phyloP scores from a whole-genome alignment of 92 coral and sea anemone species.

The Galaxea fascicularis region DNA sequence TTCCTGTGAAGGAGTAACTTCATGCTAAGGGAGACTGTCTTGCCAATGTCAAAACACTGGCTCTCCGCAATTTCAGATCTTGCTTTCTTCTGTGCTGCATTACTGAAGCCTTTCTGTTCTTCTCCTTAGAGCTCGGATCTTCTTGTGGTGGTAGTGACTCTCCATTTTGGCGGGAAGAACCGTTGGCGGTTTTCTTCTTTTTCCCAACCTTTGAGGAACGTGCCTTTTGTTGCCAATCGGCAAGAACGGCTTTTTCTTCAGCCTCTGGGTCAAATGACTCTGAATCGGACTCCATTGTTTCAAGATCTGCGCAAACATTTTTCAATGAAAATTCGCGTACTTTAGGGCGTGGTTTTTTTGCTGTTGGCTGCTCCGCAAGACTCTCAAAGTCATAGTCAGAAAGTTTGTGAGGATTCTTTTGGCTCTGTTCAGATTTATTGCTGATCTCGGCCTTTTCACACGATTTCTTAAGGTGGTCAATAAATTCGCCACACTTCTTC shows the following conservation, averaged over 20 bases:
- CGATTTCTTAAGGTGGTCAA: constrained; percentile 52
- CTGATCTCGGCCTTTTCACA: constrained; percentile 46
- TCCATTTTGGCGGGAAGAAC: constrained; percentile 51
- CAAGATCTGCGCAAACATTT: constrained; percentile 40
- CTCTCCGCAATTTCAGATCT: constrained; percentile 39
- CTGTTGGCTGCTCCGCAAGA: constrained; percentile 18
- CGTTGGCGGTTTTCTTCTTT: constrained; percentile 39
- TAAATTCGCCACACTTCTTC: constrained; percentile 48
- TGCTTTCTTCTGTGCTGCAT: constrained; percentile 33
- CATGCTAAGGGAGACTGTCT: constrained; percentile 38
- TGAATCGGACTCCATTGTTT: constrained; percentile 30
- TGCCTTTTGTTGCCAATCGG: constrained; percentile 36
- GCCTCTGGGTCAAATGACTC: constrained; percentile 37
- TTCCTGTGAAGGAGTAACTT: constrained; percentile 28
- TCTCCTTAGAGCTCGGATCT: constrained; percentile 28
- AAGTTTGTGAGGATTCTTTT: constrained; percentile 45
- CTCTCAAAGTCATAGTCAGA: constrained; percentile 43
- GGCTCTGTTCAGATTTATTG: constrained; percentile 49
- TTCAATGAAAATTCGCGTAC: constrained; percentile 29
- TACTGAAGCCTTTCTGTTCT: constrained; percentile 25
- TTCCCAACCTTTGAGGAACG: constrained; percentile 25
- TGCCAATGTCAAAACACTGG: constrained; percentile 45
- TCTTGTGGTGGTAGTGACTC: constrained; percentile 25
- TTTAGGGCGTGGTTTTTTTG: constrained; percentile 33
- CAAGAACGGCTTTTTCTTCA: constrained; percentile 17